phyloP scores from a whole-genome alignment of 2,797 vertebrate species.

The Toxotes lorentzi region DNA sequence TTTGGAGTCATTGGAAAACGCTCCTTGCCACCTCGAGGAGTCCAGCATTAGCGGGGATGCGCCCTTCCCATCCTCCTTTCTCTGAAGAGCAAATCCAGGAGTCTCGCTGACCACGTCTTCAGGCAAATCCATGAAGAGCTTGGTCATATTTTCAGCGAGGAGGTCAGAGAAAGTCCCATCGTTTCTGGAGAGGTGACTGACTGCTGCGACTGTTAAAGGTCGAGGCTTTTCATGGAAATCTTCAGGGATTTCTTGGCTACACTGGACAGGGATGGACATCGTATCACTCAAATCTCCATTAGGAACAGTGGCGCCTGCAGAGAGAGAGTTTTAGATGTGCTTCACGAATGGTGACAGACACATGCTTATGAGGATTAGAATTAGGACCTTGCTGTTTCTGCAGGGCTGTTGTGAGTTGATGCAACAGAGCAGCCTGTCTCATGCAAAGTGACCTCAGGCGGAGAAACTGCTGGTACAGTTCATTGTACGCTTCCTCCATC shows the following conservation, averaged over 20 bases:
- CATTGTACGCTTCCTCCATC: constrained; percentile 87
- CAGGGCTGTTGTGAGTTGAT: constrained; percentile 77
- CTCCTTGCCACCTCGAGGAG: constrained; percentile 1
- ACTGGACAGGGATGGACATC: constrained; percentile 75
- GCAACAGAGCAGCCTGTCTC: constrained; percentile 86
- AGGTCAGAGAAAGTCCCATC: constrained; percentile 25
- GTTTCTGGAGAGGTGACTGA: not conserved
- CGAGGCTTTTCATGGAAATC: constrained; percentile 43
- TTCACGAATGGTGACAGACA: not conserved
- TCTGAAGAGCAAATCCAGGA: too few relatives aligned
- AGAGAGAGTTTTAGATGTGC: constrained; percentile 15
- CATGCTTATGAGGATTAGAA: not conserved
- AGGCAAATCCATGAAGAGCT: constrained; percentile 59
- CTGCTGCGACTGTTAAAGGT: not conserved
- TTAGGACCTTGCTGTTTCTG: constrained; percentile 77
- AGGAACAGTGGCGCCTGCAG: constrained; percentile 52
- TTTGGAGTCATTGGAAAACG: constrained; percentile 25
- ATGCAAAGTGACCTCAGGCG: constrained; percentile 85
- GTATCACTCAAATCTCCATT: constrained; percentile 55
- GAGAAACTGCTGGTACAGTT: constrained; percentile 86
- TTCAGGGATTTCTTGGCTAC: constrained; percentile 57
- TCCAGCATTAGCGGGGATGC: constrained; percentile 16
- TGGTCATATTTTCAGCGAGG: constrained; percentile 65
- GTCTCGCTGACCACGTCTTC: too few relatives aligned
- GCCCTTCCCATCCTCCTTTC: constrained; percentile 24